Evolutionary conservation across 1,140 invertebrate species (phyloP).

Genomic region (Drosophila equinoxialis): DNA sequence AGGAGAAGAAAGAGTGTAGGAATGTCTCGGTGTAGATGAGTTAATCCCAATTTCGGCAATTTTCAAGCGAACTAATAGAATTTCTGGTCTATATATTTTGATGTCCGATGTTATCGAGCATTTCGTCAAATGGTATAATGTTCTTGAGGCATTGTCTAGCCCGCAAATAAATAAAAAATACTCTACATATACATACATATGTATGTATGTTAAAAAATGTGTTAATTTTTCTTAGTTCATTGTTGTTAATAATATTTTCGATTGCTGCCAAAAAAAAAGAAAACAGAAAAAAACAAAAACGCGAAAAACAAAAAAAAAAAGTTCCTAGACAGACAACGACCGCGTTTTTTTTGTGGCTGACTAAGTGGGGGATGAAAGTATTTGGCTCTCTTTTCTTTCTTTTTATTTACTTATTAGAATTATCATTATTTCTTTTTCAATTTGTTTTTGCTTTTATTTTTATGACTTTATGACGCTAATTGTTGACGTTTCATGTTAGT

Average conservation of each 20-base stretch:
- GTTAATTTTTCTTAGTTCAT: conserved; percentile 66
- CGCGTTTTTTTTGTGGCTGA: conserved; percentile 52
- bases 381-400: background rate
- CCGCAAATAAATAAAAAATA: background rate
- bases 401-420: conserved; percentile 8
- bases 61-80: background rate
- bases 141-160: background rate
- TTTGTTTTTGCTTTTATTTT: conserved; percentile 5
- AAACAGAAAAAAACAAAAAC: background rate
- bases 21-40: background rate
- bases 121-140: background rate
- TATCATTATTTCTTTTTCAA: background rate
- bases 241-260: conserved; percentile 62
- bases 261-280: conserved; percentile 76
- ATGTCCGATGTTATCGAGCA: background rate
- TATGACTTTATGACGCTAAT: conserved; percentile 57
- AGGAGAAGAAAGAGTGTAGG: background rate
- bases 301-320: background rate
- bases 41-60: background rate
- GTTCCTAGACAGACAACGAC: conserved; percentile 61
- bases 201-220: conserved; percentile 54
- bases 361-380: conserved; percentile 38
- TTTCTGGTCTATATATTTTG: background rate
- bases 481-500: conserved; percentile 23
- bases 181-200: conserved; percentile 7